Evolutionary conservation across 2,888 invertebrate species (phyloP).

Genomic region (Noctua fimbriata): DNA sequence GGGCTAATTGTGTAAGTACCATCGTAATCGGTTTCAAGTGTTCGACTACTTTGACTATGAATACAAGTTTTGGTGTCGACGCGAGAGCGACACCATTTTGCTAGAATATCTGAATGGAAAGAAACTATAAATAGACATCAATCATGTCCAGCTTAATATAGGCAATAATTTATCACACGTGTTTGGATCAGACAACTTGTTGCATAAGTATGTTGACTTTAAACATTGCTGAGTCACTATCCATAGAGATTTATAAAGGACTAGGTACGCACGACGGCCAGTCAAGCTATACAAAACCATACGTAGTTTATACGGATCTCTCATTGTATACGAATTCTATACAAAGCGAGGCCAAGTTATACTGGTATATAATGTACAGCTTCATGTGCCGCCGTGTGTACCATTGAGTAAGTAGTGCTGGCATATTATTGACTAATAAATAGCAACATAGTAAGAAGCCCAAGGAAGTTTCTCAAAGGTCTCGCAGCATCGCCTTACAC

Average conservation of each 20-base stretch:
- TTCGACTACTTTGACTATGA: conserved; percentile 26
- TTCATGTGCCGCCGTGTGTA: too few relatives aligned
- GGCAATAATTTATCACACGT: conserved; percentile 10
- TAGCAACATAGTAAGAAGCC: not conserved
- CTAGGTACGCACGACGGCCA: not conserved
- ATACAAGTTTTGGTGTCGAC: conserved; percentile 28
- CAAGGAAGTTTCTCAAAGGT: conserved; percentile 5
- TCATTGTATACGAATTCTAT: too few relatives aligned
- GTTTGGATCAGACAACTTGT: conserved; percentile 26
- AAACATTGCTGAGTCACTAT: conserved; percentile 27
- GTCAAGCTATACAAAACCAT: too few relatives aligned
- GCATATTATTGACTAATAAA: not conserved
- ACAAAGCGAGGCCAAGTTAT: too few relatives aligned
- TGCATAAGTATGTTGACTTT: conserved; percentile 32
- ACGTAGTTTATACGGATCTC: too few relatives aligned
- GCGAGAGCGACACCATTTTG: conserved; percentile 11
- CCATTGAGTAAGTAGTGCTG: conserved; percentile 1
- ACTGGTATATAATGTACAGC: too few relatives aligned
- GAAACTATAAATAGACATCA: not conserved
- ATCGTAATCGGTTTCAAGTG: conserved; percentile 56
- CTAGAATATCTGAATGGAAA: conserved; percentile 12
- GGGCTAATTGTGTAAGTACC: conserved; percentile 59
- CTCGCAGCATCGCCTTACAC: not conserved
- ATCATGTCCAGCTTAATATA: conserved; percentile 1
- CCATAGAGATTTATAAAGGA: not conserved